Evolutionary conservation across 1,140 invertebrate species (phyloP), one percentile per base, ranked within the genome.

Genomic region (Calosoma granatense): DNA sequence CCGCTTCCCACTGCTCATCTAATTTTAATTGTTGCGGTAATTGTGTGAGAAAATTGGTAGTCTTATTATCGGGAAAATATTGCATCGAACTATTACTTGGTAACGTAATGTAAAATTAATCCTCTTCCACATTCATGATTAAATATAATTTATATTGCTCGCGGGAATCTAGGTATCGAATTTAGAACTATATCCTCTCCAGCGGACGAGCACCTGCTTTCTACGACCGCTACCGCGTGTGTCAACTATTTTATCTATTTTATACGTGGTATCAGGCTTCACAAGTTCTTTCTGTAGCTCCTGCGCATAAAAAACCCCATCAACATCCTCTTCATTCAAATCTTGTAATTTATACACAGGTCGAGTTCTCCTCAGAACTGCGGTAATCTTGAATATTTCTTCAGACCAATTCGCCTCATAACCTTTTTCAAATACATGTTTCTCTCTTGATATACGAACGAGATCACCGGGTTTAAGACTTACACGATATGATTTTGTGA

Each of bases 401-500:
- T 51, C 56, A 56, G 54, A 55, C 61, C 41, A 39, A 59, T 61
- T 56, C 63, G 60, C 57, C 54, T 39, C 62, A 60, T 4, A 59
- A 61, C 1, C 64, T 64, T 64, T 41, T 53, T 26, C 54, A 66
- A 60, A 20, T 59, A 65, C 56, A 61, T 66, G 54, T 66, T 66
- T 55, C 63, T 64, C 20, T 56, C 51, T 55, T 63, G 60, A 12
- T 61, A 61, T 56, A 62, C 60, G 63, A 64, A 66, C 55, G 63
- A 66, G 4, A 30, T 30, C 26, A 6, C 26, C 26, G 4, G 4
- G 4, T 30, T 30, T 30, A 30, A 30, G 14, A 6, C 14, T 30
- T 30, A 6, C 26, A 6, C 14, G 14, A 6, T 30, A 6, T 14
- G 4, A 6, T 30, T 14, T 30, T 14, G 14, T 6, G 14, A 6